These are phyloP conservation scores for Temnopleurus reevesii DNA, from an alignment of 53 echinoderm and acorn worm species.

Conservation along the genomic window DNA sequence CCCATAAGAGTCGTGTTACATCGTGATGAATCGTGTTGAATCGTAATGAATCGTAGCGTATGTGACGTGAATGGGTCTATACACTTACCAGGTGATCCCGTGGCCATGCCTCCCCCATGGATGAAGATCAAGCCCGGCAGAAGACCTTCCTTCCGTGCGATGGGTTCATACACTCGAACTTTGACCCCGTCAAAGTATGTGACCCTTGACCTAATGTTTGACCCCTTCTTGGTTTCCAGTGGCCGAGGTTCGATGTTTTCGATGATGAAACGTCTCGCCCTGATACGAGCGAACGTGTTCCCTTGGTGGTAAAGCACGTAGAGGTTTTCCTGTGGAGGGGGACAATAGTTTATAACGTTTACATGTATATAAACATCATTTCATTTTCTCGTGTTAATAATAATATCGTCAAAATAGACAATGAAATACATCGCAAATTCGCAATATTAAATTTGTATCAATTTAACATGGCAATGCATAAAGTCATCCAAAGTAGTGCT, in stretches of 20 bases:
- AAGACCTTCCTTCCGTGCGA: conserved; percentile 41
- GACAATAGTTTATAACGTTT: too few species aligned
- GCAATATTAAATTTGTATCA: too few species aligned
- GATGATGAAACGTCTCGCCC: conserved; percentile 38
- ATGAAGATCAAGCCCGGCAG: conserved; percentile 68
- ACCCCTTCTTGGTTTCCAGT: conserved; percentile 43
- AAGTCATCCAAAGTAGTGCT: too few species aligned
- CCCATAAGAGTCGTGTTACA: too few species aligned
- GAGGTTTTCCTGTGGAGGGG: background rate
- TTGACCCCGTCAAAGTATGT: conserved; percentile 72
- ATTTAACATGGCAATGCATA: too few species aligned
- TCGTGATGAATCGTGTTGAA: too few species aligned
- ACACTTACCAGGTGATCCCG: conserved; percentile 67
- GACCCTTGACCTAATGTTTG: conserved; percentile 73
- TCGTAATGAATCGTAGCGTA: too few species aligned
- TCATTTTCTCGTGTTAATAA: too few species aligned
- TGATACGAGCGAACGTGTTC: background rate
- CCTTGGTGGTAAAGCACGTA: conserved; percentile 34
- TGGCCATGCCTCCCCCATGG: conserved; percentile 76
- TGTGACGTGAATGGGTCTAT: too few species aligned
- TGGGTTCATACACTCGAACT: conserved; percentile 79
- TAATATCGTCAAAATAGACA: too few species aligned
- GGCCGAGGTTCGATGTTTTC: conserved; percentile 54
- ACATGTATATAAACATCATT: too few species aligned
- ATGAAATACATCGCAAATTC: too few species aligned